Conservation (phyloP, 2,888 invertebrate species). For the Rhagonycha lutea region DNA sequence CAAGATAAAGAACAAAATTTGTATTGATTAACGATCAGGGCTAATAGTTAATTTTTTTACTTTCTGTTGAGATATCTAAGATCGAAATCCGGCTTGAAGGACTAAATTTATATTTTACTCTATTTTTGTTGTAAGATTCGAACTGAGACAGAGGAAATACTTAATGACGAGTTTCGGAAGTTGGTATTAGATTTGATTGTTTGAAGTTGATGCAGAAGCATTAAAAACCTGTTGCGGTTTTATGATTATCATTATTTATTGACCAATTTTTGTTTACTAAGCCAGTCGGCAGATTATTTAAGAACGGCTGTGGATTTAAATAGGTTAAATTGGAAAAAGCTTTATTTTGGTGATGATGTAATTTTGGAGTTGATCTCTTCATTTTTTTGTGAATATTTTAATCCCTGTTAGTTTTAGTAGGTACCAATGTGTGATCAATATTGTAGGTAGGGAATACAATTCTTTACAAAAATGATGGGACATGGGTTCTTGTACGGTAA, state of each 20-base stretch:
- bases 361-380: too few species aligned
- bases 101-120: neutral
- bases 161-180: neutral
- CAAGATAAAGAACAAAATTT: neutral
- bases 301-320: too few species aligned
- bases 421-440: too few species aligned
- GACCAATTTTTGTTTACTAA: neutral
- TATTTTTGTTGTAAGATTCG: neutral
- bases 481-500: too few species aligned
- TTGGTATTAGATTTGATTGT: neutral
- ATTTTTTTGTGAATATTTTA: too few species aligned
- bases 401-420: too few species aligned
- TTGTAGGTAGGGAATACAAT: too few species aligned
- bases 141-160: neutral
- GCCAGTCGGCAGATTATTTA: neutral
- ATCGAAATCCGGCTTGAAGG: neutral
- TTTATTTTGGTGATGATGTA: neutral
- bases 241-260: neutral
- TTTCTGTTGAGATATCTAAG: neutral
- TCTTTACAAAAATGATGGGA: too few species aligned
- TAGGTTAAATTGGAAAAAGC: neutral
- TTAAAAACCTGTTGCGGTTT: neutral
- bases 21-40: neutral
- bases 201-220: neutral
- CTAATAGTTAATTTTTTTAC: too few species aligned